Percentiles rank a stretch among this genome's conserved stretches.
phyloP scores from a whole-genome alignment of 1,140 invertebrate species.

The Aphaenogaster rudis region DNA sequence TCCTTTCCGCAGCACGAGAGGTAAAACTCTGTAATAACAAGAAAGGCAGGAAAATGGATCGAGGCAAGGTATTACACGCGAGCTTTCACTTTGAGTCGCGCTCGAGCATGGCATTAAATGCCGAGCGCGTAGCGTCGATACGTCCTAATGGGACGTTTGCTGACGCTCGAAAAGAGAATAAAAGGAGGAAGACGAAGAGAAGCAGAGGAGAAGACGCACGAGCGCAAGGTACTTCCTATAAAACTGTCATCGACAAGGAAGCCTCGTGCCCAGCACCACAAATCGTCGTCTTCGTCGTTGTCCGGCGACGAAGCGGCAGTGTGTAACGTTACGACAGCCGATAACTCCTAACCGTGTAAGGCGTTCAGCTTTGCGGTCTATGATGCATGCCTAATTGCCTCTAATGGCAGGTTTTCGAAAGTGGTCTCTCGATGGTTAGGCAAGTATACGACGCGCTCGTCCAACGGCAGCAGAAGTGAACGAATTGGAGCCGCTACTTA shows the following conservation, averaged over 20 bases:
- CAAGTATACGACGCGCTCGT: slow-evolving; percentile 7
- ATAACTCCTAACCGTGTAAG: slow-evolving; percentile 74
- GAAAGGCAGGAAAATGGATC: slow-evolving; percentile 46
- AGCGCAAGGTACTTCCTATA: slow-evolving; percentile 30
- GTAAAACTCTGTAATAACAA: neutral
- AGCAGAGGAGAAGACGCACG: neutral
- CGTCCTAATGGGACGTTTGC: slow-evolving; percentile 56
- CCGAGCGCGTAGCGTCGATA: slow-evolving; percentile 54
- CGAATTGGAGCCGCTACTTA: slow-evolving; percentile 64
- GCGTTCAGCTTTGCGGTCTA: slow-evolving; percentile 70
- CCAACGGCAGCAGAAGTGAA: slow-evolving; percentile 22
- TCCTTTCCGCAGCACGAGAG: neutral
- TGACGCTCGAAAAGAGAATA: slow-evolving; percentile 40
- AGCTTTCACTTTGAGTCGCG: slow-evolving; percentile 62
- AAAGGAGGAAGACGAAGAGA: slow-evolving; percentile 13
- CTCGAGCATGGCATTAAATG: slow-evolving; percentile 58
- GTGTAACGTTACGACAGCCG: slow-evolving; percentile 67
- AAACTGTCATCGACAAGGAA: slow-evolving; percentile 52
- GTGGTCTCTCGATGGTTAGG: slow-evolving; percentile 56
- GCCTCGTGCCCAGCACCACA: neutral
- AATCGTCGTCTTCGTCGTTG: neutral
- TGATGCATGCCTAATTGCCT: slow-evolving; percentile 80
- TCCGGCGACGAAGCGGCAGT: slow-evolving; percentile 12
- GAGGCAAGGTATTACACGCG: slow-evolving; percentile 35
- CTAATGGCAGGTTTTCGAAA: slow-evolving; percentile 79